These are phyloP conservation scores for Heliocidaris erythrogramma DNA, from an alignment of 35 echinoderm and acorn worm genomes.

Conservation along the genomic window DNA sequence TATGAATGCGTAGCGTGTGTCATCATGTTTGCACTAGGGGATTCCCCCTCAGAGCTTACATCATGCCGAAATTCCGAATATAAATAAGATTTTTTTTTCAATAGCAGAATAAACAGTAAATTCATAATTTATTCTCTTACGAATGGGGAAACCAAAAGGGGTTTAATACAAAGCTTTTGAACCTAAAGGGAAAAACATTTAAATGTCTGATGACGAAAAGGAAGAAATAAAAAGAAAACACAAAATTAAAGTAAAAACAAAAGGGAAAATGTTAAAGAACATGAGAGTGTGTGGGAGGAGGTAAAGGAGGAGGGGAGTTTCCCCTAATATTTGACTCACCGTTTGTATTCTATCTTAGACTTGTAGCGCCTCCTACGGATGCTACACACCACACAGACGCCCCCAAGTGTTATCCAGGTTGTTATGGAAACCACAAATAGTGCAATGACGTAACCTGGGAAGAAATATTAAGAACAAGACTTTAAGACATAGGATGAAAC, in stretches of 20 bases:
- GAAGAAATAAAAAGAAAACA: background rate
- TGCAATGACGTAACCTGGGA: slow-evolving; percentile 46
- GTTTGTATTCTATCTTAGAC: slow-evolving; percentile 38
- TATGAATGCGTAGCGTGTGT: background rate
- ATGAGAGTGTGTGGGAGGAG: background rate
- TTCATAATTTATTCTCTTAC: background rate
- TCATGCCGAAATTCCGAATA: background rate
- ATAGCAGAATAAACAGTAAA: too few species aligned
- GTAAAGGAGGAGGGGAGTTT: background rate
- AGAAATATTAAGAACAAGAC: background rate
- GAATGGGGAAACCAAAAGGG: background rate
- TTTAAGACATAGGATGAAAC: background rate
- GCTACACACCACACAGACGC: slow-evolving; percentile 38
- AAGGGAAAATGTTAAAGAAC: background rate
- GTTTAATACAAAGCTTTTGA: background rate
- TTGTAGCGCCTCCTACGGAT: slow-evolving; percentile 48
- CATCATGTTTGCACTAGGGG: background rate
- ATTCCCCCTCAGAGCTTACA: background rate
- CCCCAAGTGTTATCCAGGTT: slow-evolving; percentile 38
- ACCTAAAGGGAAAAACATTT: background rate
- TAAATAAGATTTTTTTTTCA: too few species aligned
- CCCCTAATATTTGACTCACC: slow-evolving; percentile 27
- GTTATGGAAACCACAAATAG: slow-evolving; percentile 46
- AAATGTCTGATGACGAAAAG: background rate
- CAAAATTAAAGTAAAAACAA: background rate